These are phyloP conservation scores for Anabacerthia variegaticeps DNA, from an alignment of 2,797 vertebrate species.

Conservation along the genomic window DNA sequence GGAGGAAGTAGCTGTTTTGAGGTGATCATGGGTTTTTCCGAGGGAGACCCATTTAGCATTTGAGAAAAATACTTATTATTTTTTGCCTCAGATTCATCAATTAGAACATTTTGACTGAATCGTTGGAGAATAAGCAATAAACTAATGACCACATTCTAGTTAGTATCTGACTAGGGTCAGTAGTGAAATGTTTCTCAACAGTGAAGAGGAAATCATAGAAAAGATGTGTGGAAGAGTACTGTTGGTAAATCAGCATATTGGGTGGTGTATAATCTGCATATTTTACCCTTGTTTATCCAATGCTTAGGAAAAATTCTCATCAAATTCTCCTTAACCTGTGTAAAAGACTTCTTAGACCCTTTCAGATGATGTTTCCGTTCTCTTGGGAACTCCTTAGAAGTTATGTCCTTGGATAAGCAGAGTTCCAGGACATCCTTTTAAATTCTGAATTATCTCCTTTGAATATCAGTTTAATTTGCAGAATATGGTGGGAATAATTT, in stretches of 20 bases:
- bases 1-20: not conserved
- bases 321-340: not conserved
- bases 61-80: not conserved
- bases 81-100: not conserved
- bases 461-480: constrained; percentile 6
- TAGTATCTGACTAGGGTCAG: not conserved
- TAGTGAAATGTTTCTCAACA: not conserved
- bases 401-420: not conserved
- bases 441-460: not conserved
- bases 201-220: not conserved
- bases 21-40: not conserved
- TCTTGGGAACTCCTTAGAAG: not conserved
- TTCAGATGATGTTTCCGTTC: not conserved
- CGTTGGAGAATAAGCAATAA: not conserved
- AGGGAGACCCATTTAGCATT: not conserved
- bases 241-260: not conserved
- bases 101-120: not conserved
- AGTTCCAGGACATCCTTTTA: not conserved
- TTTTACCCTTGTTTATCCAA: not conserved
- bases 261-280: not conserved
- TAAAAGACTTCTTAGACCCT: not conserved
- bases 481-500: not conserved
- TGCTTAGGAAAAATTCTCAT: not conserved
- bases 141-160: not conserved
- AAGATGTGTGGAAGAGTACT: not conserved